Evolutionary conservation across 2,113 vertebrate genomes (phyloP), one percentile per base, ranked within the genome.

Genomic region (Tiliqua scincoides): DNA sequence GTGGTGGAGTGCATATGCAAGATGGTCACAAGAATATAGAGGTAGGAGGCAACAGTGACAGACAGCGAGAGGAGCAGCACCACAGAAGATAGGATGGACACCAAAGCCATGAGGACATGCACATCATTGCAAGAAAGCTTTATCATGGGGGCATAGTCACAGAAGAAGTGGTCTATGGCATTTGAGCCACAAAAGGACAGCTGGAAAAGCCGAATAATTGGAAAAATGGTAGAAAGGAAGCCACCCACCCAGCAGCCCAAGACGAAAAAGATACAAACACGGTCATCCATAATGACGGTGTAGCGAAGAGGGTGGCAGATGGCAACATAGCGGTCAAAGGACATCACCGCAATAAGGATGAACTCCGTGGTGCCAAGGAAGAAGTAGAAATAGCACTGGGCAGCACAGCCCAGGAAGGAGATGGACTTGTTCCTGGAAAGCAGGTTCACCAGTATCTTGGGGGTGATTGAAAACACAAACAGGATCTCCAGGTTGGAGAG

Each of bases 271-370:
- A 82, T 43, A 37, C 90, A 93, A 3, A 85, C 23, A 0, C 83
- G 68, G 9, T 2, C 54, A 83, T 6, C 94, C 90, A 91, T 90
- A 21, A 91, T 12, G 8, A 78, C 2, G 12, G 79, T 6, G 37
- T 93, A 94, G 57, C 18, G 88, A 65, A 94, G 37, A 4, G 93
- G 93, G 43, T 2, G 78, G 62, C 90, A 94, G 32, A 95, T 84
- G 32, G 93, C 93, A 62, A 88, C 6, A 0, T 73, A 94, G 0
- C 59, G 20, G 62, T 95, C 92, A 1, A 89, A 89, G 10, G 91
- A 89, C 92, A 93, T 93, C 43, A 90, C 23, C 3, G 92, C 81
- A 25, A 93, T 27, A 10, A 91, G 82, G 70, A 92, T 82, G 73
- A 82, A 86, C 40, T 92, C 88, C 4, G 84, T 43, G 61, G 80